These are phyloP conservation scores for Rhincodon typus DNA, from an alignment of 2,797 vertebrate species.

Conservation along the genomic window DNA sequence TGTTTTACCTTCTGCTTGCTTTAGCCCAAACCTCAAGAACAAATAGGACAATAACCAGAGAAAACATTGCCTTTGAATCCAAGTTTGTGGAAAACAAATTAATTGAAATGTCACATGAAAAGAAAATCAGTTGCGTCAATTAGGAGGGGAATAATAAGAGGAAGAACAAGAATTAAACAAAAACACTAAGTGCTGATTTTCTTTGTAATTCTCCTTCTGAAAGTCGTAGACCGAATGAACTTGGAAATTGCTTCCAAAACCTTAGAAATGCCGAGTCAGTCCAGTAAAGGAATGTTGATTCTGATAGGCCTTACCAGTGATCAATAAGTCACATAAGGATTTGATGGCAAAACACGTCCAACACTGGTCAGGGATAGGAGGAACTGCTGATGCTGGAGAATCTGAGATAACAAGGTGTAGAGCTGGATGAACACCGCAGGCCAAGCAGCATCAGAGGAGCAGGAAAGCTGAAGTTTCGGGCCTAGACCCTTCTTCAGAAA, in stretches of 20 bases:
- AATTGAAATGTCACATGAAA: not conserved
- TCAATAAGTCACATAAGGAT: slow-evolving; percentile 22
- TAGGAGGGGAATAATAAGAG: no score
- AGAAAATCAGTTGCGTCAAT: not conserved
- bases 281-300: slow-evolving; percentile 51
- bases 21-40: not conserved
- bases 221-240: slow-evolving; percentile 49
- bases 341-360: slow-evolving; percentile 43
- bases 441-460: no score
- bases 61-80: not conserved
- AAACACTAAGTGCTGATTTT: slow-evolving; percentile 46
- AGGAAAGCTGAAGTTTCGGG: no score
- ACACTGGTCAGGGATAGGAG: slow-evolving; percentile 34
- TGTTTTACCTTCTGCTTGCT: not conserved
- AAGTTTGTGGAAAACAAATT: not conserved
- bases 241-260: slow-evolving; percentile 55
- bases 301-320: slow-evolving; percentile 48
- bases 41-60: not conserved
- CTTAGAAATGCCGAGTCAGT: slow-evolving; percentile 44
- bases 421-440: no score
- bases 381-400: no score
- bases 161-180: not conserved
- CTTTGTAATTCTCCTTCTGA: slow-evolving; percentile 50
- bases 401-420: no score
- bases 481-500: no score